Evolutionary conservation across 2,888 invertebrate genomes (phyloP).

Genomic region (Acanthococcus lagerstroemiae): DNA sequence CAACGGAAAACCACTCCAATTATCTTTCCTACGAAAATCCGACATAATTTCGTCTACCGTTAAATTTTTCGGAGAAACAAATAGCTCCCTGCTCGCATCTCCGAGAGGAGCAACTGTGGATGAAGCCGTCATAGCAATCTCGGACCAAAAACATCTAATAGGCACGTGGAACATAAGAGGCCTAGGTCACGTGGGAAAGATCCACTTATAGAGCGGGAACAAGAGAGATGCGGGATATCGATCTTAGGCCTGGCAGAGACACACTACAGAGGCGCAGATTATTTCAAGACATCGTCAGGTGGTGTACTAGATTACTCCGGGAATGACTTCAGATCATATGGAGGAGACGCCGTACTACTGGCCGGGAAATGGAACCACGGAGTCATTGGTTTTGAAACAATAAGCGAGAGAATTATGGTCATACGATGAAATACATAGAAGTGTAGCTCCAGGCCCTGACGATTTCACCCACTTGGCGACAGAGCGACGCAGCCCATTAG

Average conservation of each 20-base stretch:
- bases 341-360: not conserved
- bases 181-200: no score
- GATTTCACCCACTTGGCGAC: no score
- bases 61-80: not conserved
- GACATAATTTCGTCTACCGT: not conserved
- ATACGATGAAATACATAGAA: not conserved
- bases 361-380: not conserved
- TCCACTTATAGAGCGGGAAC: not conserved
- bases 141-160: not conserved
- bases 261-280: not conserved
- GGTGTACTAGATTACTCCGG: not conserved
- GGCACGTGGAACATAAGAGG: not conserved
- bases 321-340: not conserved
- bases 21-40: not conserved
- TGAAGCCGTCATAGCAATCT: not conserved
- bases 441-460: no score
- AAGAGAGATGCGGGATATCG: not conserved
- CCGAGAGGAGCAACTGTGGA: not conserved
- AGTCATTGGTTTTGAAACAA: not conserved
- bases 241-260: not conserved
- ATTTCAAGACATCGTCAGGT: not conserved
- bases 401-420: not conserved
- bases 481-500: no score
- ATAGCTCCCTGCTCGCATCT: not conserved
- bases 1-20: not conserved